phyloP scores from a whole-genome alignment of 2,113 vertebrate genomes.

The Takifugu flavidus region DNA sequence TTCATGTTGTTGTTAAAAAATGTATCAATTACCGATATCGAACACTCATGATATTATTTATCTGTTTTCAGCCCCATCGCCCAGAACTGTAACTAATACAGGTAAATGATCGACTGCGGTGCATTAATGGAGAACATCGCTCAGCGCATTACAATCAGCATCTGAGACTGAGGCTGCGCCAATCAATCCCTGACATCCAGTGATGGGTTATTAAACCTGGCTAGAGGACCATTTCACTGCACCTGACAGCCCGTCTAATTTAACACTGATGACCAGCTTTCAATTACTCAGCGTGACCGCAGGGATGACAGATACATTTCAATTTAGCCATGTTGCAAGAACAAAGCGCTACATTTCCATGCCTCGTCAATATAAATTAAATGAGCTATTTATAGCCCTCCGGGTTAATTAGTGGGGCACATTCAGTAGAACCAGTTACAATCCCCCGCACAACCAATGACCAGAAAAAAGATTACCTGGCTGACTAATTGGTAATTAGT shows the following conservation, averaged over 20 bases:
- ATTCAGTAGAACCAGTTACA: slow-evolving; percentile 13
- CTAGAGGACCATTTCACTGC: slow-evolving; percentile 20
- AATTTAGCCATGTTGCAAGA: slow-evolving; percentile 46
- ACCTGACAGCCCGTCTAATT: slow-evolving; percentile 43
- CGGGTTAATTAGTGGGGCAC: slow-evolving; percentile 42
- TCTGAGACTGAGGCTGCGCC: slow-evolving; percentile 17
- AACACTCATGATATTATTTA: no score
- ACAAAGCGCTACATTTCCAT: slow-evolving; percentile 52
- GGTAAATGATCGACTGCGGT: slow-evolving; percentile 40
- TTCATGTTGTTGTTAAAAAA: no score
- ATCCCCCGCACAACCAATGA: slow-evolving; percentile 22
- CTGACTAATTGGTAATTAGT: slow-evolving; percentile 33
- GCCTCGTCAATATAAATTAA: slow-evolving; percentile 48
- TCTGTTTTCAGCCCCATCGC: no score
- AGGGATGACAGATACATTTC: slow-evolving; percentile 50
- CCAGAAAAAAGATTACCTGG: slow-evolving; percentile 19
- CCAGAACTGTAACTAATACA: no score
- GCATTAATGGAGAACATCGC: slow-evolving; percentile 41
- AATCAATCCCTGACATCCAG: slow-evolving; percentile 45
- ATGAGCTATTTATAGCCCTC: slow-evolving; percentile 43
- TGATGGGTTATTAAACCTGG: slow-evolving; percentile 41
- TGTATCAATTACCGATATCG: no score
- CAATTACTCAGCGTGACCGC: slow-evolving; percentile 42
- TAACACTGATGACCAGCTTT: slow-evolving; percentile 50
- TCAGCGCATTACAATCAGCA: slow-evolving; percentile 48